Evolutionary conservation across 2,888 invertebrate species (phyloP).

Genomic region (Acanthosepion lycidas): DNA sequence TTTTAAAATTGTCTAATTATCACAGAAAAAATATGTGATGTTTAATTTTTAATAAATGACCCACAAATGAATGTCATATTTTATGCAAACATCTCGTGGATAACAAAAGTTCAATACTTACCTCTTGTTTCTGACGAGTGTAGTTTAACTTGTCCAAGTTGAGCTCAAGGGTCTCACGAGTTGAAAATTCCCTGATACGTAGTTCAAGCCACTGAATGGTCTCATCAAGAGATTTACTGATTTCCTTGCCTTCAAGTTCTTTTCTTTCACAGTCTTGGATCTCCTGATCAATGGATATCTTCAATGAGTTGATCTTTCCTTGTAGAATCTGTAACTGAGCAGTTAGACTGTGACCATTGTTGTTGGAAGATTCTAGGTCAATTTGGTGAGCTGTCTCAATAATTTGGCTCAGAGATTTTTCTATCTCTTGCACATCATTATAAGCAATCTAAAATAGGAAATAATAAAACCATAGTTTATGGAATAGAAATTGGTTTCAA

Average conservation of each 20-base stretch:
- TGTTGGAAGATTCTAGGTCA: slow-evolving; percentile 41
- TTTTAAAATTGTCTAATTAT: too few relatives aligned
- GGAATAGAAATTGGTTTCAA: background rate
- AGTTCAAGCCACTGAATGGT: slow-evolving; percentile 66
- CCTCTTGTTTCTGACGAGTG: slow-evolving; percentile 65
- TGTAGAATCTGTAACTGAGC: slow-evolving; percentile 90
- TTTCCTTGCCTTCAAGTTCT: slow-evolving; percentile 63
- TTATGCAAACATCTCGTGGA: too few relatives aligned
- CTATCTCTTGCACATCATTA: slow-evolving; percentile 90
- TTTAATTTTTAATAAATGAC: too few relatives aligned
- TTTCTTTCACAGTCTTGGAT: slow-evolving; percentile 87
- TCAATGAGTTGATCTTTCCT: slow-evolving; percentile 81
- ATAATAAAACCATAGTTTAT: background rate
- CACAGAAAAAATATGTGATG: too few relatives aligned
- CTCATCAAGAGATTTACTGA: slow-evolving; percentile 63
- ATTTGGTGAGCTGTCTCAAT: slow-evolving; percentile 76
- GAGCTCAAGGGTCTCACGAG: slow-evolving; percentile 61
- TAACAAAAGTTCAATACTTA: slow-evolving; percentile 51
- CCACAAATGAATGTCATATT: too few relatives aligned
- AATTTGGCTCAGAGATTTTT: slow-evolving; percentile 85
- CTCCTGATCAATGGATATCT: slow-evolving; percentile 88
- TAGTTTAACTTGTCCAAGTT: slow-evolving; percentile 62
- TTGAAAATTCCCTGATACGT: slow-evolving; percentile 62
- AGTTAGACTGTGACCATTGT: slow-evolving; percentile 81
- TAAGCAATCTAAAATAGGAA: slow-evolving; percentile 76